Percentiles rank a stretch among this genome's conserved stretches.
Conservation (phyloP, 2,797 vertebrate species). For the Pteropus rufus region DNA sequence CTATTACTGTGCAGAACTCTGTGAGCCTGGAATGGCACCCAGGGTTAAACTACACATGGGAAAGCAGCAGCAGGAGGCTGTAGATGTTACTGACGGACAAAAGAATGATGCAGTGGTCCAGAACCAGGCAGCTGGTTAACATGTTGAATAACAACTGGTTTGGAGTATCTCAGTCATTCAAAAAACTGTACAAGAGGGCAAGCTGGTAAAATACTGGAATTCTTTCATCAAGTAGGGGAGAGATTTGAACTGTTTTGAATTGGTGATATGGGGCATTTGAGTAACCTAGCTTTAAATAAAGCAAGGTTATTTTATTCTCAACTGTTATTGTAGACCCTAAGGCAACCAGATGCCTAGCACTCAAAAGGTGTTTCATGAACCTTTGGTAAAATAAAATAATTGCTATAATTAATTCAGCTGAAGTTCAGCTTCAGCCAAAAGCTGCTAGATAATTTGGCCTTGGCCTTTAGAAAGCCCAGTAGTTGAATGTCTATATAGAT, state of each 20-base stretch:
- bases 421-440: neutral
- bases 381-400: neutral
- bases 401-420: neutral
- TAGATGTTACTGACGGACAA: neutral
- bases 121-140: neutral
- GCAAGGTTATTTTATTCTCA: neutral
- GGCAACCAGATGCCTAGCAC: neutral
- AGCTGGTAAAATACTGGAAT: constrained; percentile 6
- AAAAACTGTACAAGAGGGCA: neutral
- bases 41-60: neutral
- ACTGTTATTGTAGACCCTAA: neutral
- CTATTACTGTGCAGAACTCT: neutral
- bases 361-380: neutral
- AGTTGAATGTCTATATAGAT: neutral
- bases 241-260: constrained; percentile 4
- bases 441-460: neutral
- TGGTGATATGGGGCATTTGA: neutral
- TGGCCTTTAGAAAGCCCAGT: neutral
- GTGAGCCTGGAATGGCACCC: neutral
- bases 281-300: neutral
- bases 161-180: neutral
- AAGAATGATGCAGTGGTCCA: neutral
- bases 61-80: neutral
- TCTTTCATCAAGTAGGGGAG: neutral
- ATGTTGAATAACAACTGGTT: neutral